Evolutionary conservation across 1,140 invertebrate genomes (phyloP), one percentile per base, ranked within the genome.

Genomic region (Spodoptera litura): DNA sequence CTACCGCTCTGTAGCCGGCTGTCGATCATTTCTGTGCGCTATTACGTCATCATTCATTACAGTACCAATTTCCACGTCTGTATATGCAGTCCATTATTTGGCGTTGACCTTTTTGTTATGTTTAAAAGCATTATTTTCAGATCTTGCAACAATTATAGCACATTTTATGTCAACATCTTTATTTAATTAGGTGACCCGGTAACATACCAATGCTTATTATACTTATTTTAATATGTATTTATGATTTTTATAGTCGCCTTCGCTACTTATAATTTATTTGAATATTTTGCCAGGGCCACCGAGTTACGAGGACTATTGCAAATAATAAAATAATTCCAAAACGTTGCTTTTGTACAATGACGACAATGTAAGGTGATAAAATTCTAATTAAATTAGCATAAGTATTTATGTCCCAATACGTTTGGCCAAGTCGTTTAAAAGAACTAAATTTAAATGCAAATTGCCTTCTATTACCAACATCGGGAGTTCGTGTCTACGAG

Each of bases 41-140:
- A 80, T 90, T 87, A 89, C 90, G 88, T 91, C 90, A 91, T 78
- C 76, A 44, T 62, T 81, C 83, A 75, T 82, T 86, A 83, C 81
- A 82, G 68, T 80, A 74, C 71, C 77, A 38, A 78, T 78, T 78
- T 76, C 77, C 64, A 80, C 78, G 70, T 75, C 52, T 76, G 25
- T 66, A 71, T 31, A 15, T 27, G 78, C 44, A 27, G 64, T 27
- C 27, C 51, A 49, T 56, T 25, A 1, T 38, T 78, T 35, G 25
- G 56, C 44, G 52, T 52, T 58, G 75, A 77, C 62, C 62, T 78
- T 51, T 79, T 64, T 62, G 27, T 78, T 25, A 9, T 61, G 35
- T 55, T 27, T 62, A 61, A 53, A 10, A 55, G 49, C 13, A 71
- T 55, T 15, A 10, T 59, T 73, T 73, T 73, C 38, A 44, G 20